phyloP scores from a whole-genome alignment of 2,888 invertebrate species.

The Nycteola revayana region DNA sequence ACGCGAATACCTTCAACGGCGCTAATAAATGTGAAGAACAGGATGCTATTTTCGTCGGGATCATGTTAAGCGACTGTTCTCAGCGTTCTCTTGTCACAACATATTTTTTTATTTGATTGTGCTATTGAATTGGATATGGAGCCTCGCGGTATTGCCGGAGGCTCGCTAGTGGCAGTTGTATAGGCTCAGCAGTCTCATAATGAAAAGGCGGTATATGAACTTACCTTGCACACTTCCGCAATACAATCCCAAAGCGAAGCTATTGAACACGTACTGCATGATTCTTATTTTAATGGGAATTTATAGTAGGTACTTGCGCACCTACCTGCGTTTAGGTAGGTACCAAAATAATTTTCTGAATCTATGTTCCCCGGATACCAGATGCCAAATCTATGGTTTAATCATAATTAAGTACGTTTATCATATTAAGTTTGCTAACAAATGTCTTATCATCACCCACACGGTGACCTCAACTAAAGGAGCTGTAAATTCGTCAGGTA shows the following conservation, averaged over 20 bases:
- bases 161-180: constrained; percentile 27
- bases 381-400: too few species aligned
- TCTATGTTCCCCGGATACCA: too few species aligned
- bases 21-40: constrained; percentile 71
- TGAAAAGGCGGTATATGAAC: constrained; percentile 13
- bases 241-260: constrained; percentile 42
- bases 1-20: constrained; percentile 63
- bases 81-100: constrained; percentile 66
- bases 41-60: constrained; percentile 75
- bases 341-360: too few species aligned
- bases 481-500: too few species aligned
- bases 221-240: constrained; percentile 49
- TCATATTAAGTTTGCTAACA: too few species aligned
- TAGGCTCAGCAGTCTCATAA: constrained; percentile 46
- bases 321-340: too few species aligned
- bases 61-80: constrained; percentile 69
- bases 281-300: too few species aligned
- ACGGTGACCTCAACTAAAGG: too few species aligned
- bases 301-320: too few species aligned
- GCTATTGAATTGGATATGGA: constrained; percentile 66
- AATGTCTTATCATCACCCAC: too few species aligned
- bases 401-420: too few species aligned
- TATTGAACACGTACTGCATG: constrained; percentile 41
- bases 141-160: constrained; percentile 27
- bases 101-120: constrained; percentile 47